phyloP scores from a whole-genome alignment of 2,113 vertebrate genomes.

The Nibea albiflora region DNA sequence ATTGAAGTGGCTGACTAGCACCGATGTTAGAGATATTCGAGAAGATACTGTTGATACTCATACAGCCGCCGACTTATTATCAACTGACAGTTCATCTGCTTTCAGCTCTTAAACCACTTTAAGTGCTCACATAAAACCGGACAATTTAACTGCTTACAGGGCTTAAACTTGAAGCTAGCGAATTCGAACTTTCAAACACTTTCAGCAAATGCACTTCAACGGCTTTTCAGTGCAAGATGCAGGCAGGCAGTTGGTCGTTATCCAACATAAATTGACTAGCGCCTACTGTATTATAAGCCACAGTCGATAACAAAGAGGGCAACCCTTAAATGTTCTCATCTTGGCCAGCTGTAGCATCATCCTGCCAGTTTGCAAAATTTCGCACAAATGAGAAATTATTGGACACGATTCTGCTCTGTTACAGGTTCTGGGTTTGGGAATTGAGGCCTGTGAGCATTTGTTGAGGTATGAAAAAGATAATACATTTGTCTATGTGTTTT shows the following conservation, averaged over 20 bases:
- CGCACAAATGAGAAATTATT: slow-evolving; percentile 34
- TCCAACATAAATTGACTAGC: slow-evolving; percentile 2
- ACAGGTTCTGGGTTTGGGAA: slow-evolving; percentile 48
- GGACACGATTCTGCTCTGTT: slow-evolving; percentile 33
- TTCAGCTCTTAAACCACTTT: slow-evolving; percentile 10
- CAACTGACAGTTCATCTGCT: slow-evolving; percentile 1
- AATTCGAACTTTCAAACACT: neutral
- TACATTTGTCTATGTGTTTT: slow-evolving; percentile 61
- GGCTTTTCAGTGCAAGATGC: neutral
- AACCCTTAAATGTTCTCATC: slow-evolving; percentile 17
- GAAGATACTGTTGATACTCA: slow-evolving; percentile 10
- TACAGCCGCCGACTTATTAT: slow-evolving; percentile 1
- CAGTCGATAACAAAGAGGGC: neutral
- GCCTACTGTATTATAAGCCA: neutral
- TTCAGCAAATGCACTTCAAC: neutral
- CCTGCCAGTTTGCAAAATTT: slow-evolving; percentile 1
- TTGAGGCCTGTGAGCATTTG: slow-evolving; percentile 57
- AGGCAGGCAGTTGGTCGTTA: neutral
- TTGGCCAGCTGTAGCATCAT: slow-evolving; percentile 3
- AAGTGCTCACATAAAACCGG: slow-evolving; percentile 6
- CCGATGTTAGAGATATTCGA: slow-evolving; percentile 2
- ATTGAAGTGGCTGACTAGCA: slow-evolving; percentile 24
- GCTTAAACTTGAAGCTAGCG: neutral
- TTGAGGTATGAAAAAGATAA: slow-evolving; percentile 56
- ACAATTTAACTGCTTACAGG: neutral